A percentile compares a stretch with the other conserved stretches of the same genome.
These are phyloP conservation scores for Columba livia DNA, from an alignment of 2,113 vertebrate species.

Conservation along the genomic window DNA sequence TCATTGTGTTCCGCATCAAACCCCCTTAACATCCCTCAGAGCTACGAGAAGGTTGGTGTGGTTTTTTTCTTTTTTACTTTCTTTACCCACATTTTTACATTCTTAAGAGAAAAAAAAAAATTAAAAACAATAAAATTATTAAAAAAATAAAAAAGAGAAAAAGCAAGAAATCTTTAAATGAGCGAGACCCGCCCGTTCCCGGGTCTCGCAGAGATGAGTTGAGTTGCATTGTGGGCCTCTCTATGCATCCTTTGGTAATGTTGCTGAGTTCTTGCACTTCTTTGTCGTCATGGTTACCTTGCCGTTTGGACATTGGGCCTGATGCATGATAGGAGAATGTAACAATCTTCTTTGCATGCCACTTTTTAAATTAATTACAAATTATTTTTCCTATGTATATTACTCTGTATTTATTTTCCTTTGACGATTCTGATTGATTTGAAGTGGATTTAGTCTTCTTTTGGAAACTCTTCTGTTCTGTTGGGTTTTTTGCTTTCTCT, in stretches of 20 bases:
- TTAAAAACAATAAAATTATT: conserved; percentile 6
- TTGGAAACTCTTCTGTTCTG: conserved; percentile 43
- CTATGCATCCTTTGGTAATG: conserved; percentile 97
- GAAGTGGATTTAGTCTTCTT: conserved; percentile 43
- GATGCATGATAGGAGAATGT: conserved; percentile 99
- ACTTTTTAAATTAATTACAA: conserved; percentile 70
- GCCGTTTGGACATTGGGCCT: conserved; percentile 86
- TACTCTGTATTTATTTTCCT: background rate
- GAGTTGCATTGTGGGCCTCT: conserved; percentile 97
- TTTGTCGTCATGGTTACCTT: conserved; percentile 92
- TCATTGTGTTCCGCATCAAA: conserved; percentile 99
- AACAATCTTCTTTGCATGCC: conserved; percentile 91
- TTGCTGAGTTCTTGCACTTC: conserved; percentile 94
- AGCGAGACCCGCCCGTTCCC: conserved; percentile 82
- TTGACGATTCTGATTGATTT: background rate
- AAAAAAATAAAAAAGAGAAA: conserved; percentile 61
- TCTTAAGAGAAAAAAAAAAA: conserved; percentile 70
- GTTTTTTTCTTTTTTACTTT: conserved; percentile 99
- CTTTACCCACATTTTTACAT: conserved; percentile 98
- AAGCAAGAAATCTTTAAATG: conserved; percentile 77
- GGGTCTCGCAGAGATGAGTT: conserved; percentile 84
- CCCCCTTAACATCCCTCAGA: conserved; percentile 99
- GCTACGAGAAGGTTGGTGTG: conserved; percentile 99
- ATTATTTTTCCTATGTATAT: conserved; percentile 20
- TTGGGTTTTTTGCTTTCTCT: conserved; percentile 74